Base-by-base conservation (phyloP, 2,113 vertebrate genomes). In the Mesitornis unicolor region DNA sequence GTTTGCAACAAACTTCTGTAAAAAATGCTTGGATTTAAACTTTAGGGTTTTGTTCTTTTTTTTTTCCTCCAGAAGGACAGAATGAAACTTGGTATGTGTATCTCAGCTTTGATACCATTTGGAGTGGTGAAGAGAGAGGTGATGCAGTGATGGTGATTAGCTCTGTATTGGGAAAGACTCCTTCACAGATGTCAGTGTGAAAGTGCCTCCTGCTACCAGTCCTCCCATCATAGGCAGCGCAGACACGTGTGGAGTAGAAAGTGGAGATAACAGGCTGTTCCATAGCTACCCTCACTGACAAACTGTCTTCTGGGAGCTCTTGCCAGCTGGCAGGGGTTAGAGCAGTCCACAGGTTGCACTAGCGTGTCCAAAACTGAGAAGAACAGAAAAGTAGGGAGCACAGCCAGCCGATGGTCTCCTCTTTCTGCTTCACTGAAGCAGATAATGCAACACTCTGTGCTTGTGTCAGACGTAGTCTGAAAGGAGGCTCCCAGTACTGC, bases 401-500 rank as follows among this genome's bases (percentile, higher is more conserved):
- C 36, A 91, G 91, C 89, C 95, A 87, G 61, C 87, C 83, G 67
- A 88, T 74, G 82, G 68, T 74, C 63, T 95, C 43, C 40, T 68
- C 63, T 79, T 93, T 94, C 70, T 83, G 91, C 95, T 93, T 87
- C 91, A 65, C 57, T 61, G 93, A 43, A 92, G 90, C 90, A 93
- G 63, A 90, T 88, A 88, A 94, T 45, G 35, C 59, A 90, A 70
- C 71, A 47, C 60, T 71, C 57, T 16, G 61, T 45, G 81, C 48
- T 81, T 87, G 69, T 92, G 91, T 95, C 65, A 82, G 81, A 79
- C 12, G 0, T 3, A 35, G 69, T 16, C 73, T 84, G 84, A 68
- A 84, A 92, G 84, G 40, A 82, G 93, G 81, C 57, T 89, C 65
- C 89, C 0, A 2, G 77, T 57, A 73, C 84, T 79, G 53, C 65